phyloP scores from a whole-genome alignment of 1,140 invertebrate species.

The Oryctes rhinoceros region DNA sequence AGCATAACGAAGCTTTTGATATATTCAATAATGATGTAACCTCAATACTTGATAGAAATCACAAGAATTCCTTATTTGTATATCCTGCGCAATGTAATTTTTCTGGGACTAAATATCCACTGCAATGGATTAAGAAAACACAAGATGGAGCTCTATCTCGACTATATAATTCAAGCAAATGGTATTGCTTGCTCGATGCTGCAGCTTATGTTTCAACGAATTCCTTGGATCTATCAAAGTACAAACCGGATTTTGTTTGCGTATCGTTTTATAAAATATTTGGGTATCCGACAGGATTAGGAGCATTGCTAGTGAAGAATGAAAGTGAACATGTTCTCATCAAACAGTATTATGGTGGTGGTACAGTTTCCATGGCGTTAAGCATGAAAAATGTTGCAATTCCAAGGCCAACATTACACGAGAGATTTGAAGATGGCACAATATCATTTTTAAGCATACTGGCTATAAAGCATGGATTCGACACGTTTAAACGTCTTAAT shows the following conservation, averaged over 20 bases:
- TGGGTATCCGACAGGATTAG: constrained; percentile 94
- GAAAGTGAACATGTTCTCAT: constrained; percentile 69
- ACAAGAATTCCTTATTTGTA: constrained; percentile 76
- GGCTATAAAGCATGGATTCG: constrained; percentile 83
- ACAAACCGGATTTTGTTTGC: constrained; percentile 87
- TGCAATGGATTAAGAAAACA: constrained; percentile 75
- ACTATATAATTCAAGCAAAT: constrained; percentile 64
- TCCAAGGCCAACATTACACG: constrained; percentile 70
- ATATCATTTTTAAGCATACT: constrained; percentile 87
- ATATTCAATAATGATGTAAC: constrained; percentile 46
- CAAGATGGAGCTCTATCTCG: constrained; percentile 70
- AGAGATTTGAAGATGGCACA: constrained; percentile 96
- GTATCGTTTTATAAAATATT: constrained; percentile 99
- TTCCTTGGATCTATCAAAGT: constrained; percentile 75
- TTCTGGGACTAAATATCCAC: constrained; percentile 88
- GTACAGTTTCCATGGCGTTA: constrained; percentile 85
- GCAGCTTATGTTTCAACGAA: constrained; percentile 84
- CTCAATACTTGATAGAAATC: background rate
- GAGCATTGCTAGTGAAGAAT: constrained; percentile 85
- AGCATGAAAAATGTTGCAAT: constrained; percentile 75
- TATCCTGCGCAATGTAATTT: constrained; percentile 96
- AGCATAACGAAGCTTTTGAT: constrained; percentile 55
- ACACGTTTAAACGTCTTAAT: constrained; percentile 69
- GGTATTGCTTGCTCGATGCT: constrained; percentile 88
- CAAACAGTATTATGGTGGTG: constrained; percentile 88